Conservation (phyloP, 2,797 vertebrate genomes). For the Eutrigla gurnardus region DNA sequence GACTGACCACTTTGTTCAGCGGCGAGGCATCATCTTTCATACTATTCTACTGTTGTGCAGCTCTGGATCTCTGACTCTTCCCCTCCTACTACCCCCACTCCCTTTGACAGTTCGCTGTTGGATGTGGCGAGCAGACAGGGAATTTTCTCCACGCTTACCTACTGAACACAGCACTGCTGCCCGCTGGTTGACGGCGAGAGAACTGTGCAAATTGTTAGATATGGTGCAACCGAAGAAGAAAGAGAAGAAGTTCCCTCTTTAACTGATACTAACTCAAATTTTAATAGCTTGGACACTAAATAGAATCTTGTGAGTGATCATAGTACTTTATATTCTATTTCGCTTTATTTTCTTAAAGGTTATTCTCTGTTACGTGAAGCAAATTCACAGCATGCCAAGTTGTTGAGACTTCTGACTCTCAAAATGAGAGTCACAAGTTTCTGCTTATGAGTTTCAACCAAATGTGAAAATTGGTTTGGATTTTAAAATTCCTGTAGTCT, state of each 20-base stretch:
- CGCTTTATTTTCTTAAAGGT: too few species aligned
- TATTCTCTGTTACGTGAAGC: background rate
- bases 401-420: background rate
- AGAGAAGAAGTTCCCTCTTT: background rate
- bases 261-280: conserved; percentile 7
- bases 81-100: background rate
- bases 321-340: background rate
- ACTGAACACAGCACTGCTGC: conserved; percentile 38
- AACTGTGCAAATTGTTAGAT: conserved; percentile 15
- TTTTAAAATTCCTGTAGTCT: background rate
- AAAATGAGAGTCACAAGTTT: background rate
- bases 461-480: background rate
- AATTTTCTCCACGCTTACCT: conserved; percentile 45
- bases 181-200: conserved; percentile 40
- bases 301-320: background rate
- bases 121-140: conserved; percentile 11
- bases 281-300: conserved; percentile 10
- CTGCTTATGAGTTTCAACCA: background rate
- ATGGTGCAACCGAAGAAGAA: background rate
- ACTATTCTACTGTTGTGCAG: conserved; percentile 7
- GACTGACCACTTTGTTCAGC: conserved; percentile 35
- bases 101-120: conserved; percentile 42
- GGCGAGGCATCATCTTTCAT: conserved; percentile 48
- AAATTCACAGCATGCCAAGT: background rate
- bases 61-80: conserved; percentile 9